Evolutionary conservation across 2,113 vertebrate genomes (phyloP), one percentile per base, ranked within the genome.

Genomic region (Petaurus breviceps): DNA sequence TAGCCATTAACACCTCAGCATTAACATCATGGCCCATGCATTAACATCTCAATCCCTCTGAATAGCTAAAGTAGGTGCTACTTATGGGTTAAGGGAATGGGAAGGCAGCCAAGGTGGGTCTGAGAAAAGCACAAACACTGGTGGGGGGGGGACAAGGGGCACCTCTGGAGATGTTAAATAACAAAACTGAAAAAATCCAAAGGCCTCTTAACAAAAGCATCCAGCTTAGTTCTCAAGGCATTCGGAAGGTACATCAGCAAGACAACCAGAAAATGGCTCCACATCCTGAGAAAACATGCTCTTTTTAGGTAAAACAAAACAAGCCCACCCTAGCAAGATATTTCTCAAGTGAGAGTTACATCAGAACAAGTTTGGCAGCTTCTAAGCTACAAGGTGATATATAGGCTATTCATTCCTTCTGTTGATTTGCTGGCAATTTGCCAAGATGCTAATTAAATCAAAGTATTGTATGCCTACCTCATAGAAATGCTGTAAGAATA

Each of bases 401-500:
- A 84, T 43, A 43, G 16, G 0, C 1, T 95, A 94, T 92, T 90
- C 28, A 93, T 84, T 68, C 19, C 77, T 90, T 93, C 52, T 93
- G 28, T 55, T 57, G 37, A 57, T 90, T 90, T 91, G 90, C n/a
- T 25, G 95, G 52, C 91, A 94, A 93, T 95, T n/a, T 93, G 5
- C 31, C 91, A 37, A 14, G 23, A 91, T 96, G 54, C 31, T 94
- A 95, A 95, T 95, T 53, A 94, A 94, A 93, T 24, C 1, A 57
- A 90, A 90, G 46, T 28, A 28, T 90, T 50, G 91, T 19, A 43
- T 53, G 91, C 92, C 89, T 89, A 92, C 52, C 37, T 92, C 43
- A 46, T 89, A 89, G 10, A 16, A n/a, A 93, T 53, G 68, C 57
- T 49, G 9, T 22, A 84, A 93, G 93, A 94, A 46, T 53, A 92